Conservation (phyloP, 2,113 vertebrate species). For the Gymnogyps californianus region DNA sequence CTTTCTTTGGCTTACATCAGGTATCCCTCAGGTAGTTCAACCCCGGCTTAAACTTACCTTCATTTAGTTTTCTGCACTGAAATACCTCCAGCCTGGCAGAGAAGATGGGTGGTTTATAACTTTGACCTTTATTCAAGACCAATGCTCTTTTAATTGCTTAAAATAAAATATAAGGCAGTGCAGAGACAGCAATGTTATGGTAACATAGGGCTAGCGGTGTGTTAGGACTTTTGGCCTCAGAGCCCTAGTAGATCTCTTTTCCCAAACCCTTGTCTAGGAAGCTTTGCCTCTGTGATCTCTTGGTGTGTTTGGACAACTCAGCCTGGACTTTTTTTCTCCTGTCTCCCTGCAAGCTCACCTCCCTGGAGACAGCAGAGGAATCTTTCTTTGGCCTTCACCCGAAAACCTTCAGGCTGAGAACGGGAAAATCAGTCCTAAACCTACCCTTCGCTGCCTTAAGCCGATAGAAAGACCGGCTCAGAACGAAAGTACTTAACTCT, state of each 20-base stretch:
- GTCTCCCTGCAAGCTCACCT: background rate
- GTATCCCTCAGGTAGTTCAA: background rate
- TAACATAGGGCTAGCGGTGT: fast-evolving
- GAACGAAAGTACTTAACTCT: background rate
- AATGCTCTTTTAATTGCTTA: background rate
- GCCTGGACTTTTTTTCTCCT: background rate
- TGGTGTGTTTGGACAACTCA: background rate
- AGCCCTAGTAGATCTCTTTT: background rate
- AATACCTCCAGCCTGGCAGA: background rate
- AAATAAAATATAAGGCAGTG: background rate
- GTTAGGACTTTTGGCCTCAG: background rate
- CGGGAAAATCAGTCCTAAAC: background rate
- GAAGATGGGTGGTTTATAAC: background rate
- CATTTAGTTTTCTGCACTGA: fast-evolving
- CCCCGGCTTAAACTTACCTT: background rate
- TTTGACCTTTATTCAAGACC: conserved; percentile 3
- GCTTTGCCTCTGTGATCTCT: background rate
- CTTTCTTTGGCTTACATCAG: background rate
- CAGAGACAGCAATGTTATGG: fast-evolving
- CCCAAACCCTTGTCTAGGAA: background rate
- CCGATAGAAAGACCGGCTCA: background rate
- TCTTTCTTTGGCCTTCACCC: background rate
- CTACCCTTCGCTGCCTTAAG: background rate
- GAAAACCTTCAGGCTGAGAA: background rate
- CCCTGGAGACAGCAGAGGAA: background rate